Conservation (phyloP, 2,113 vertebrate genomes). For the Reinhardtius hippoglossoides region DNA sequence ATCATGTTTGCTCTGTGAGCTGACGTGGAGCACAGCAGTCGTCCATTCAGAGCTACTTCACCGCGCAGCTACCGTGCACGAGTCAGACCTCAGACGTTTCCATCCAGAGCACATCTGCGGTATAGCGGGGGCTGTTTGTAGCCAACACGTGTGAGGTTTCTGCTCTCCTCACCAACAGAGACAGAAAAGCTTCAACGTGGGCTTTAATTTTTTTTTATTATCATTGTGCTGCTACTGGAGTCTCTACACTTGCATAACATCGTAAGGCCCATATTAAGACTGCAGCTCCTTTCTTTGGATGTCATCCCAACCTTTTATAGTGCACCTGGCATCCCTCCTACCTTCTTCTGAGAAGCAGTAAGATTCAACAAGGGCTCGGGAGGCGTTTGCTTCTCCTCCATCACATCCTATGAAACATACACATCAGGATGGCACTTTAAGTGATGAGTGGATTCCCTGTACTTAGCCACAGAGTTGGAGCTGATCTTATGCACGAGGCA, state of each 20-base stretch:
- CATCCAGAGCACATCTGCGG: constrained; percentile 48
- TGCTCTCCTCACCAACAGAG: constrained; percentile 58
- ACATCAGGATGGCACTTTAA: constrained; percentile 32
- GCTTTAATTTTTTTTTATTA: constrained; percentile 47
- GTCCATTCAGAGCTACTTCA: constrained; percentile 47
- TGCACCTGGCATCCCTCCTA: neutral
- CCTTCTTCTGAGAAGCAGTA: neutral
- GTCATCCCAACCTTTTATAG: constrained; percentile 69
- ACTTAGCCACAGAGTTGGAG: constrained; percentile 11
- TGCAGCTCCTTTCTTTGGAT: constrained; percentile 62
- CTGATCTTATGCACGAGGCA: constrained; percentile 11
- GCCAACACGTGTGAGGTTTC: constrained; percentile 60
- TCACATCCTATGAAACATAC: constrained; percentile 40
- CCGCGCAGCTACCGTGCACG: constrained; percentile 19
- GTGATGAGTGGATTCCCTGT: constrained; percentile 16
- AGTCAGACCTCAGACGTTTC: constrained; percentile 60
- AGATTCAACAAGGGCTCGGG: constrained; percentile 20
- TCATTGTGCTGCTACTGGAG: constrained; percentile 42
- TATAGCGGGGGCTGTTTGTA: constrained; percentile 38
- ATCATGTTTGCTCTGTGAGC: constrained; percentile 1
- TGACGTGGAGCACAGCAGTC: constrained; percentile 10
- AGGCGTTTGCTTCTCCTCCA: constrained; percentile 24
- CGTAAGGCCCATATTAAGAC: constrained; percentile 67
- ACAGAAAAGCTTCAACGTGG: constrained; percentile 50
- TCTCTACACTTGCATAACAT: constrained; percentile 74